These are phyloP conservation scores for Drosophila sordidula DNA, from an alignment of 2,888 invertebrate genomes.

Conservation along the genomic window DNA sequence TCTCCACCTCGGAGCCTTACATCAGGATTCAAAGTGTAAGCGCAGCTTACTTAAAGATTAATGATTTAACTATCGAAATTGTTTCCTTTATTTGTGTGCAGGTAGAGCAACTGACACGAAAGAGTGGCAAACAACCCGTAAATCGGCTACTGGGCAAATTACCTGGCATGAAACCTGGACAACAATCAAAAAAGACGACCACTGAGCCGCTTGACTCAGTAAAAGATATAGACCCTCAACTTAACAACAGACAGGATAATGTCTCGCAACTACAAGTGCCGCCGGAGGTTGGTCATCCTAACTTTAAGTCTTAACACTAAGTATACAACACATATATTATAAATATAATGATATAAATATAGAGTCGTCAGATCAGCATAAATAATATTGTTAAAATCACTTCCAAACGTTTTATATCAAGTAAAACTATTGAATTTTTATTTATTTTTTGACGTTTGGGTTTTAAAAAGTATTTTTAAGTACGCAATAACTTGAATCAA, in stretches of 20 bases:
- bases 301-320: not conserved
- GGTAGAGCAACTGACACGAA: not conserved
- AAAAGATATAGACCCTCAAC: not conserved
- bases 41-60: not conserved
- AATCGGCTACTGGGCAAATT: not conserved
- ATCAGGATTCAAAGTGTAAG: conserved; percentile 9
- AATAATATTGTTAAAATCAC: no score
- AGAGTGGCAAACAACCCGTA: not conserved
- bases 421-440: no score
- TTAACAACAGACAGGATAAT: not conserved
- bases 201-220: not conserved
- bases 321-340: no score
- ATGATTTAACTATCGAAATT: not conserved
- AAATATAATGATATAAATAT: no score
- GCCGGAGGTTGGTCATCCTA: not conserved
- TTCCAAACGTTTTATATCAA: no score
- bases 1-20: not conserved
- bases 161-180: not conserved
- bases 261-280: not conserved
- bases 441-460: no score
- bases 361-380: no score
- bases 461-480: no score
- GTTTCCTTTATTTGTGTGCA: not conserved
- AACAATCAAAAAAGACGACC: no score
- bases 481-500: no score